Evolutionary conservation across 2,797 vertebrate genomes (phyloP).

Genomic region (Zenarchopterus dispar): DNA sequence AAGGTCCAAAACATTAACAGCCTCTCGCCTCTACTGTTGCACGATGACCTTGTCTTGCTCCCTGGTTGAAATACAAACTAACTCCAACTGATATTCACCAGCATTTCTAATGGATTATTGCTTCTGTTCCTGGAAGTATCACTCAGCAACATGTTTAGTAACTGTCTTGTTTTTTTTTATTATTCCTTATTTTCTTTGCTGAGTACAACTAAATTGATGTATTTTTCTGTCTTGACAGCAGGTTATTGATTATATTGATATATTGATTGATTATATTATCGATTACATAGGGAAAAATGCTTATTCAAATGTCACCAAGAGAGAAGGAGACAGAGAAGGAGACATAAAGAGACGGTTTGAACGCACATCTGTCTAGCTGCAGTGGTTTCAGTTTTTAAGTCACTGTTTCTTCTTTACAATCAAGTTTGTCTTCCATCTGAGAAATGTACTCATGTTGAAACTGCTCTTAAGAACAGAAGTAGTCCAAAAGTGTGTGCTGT

Average conservation of each 20-base stretch:
- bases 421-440: conserved; percentile 45
- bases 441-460: conserved; percentile 55
- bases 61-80: not conserved
- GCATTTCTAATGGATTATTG: conserved; percentile 14
- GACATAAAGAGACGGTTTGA: conserved; percentile 24
- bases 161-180: conserved; percentile 30
- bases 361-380: conserved; percentile 11
- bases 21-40: no score
- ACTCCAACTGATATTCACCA: conserved; percentile 4
- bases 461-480: conserved; percentile 36
- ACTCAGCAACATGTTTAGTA: conserved; percentile 19
- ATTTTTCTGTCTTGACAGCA: conserved; percentile 45
- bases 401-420: conserved; percentile 37
- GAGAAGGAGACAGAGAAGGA: conserved; percentile 19
- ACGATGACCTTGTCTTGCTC: no score
- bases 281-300: conserved; percentile 30
- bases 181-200: conserved; percentile 12
- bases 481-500: conserved; percentile 35
- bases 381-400: conserved; percentile 58
- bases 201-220: conserved; percentile 32
- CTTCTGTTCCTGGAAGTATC: conserved; percentile 48
- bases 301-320: conserved; percentile 61
- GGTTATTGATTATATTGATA: no score
- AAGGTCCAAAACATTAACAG: no score
- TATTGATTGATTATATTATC: conserved; percentile 64